phyloP scores from a whole-genome alignment of 2,113 vertebrate genomes.

The Carassius auratus region DNA sequence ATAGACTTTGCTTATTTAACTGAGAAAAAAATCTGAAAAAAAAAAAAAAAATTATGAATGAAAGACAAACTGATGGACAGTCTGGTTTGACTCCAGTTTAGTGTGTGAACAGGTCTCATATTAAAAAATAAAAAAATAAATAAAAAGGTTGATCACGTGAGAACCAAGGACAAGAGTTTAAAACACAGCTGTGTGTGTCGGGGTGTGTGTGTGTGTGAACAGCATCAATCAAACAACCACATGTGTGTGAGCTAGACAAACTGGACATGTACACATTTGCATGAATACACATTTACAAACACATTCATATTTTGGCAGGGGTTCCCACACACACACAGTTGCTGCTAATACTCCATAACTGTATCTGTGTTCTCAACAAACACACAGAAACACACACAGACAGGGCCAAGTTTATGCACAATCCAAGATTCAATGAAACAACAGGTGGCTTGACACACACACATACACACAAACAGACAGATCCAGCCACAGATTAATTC shows the following conservation, averaged over 20 bases:
- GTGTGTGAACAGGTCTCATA: slow-evolving; percentile 8
- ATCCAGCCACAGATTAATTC: neutral
- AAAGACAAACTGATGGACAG: too few species aligned
- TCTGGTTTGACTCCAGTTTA: neutral
- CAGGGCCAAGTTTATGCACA: neutral
- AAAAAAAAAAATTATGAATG: too few species aligned
- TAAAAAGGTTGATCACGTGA: neutral
- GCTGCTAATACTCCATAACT: neutral
- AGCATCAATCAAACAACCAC: slow-evolving; percentile 29
- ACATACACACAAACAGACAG: neutral
- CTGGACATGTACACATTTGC: neutral
- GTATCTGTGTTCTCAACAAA: slow-evolving; percentile 5
- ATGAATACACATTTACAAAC: neutral
- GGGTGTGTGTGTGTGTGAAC: slow-evolving; percentile 13
- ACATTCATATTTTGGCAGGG: slow-evolving; percentile 6
- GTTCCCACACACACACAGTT: neutral
- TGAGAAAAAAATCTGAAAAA: too few species aligned
- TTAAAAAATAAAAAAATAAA: too few species aligned
- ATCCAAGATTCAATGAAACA: neutral
- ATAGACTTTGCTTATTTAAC: too few species aligned
- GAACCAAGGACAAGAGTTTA: slow-evolving; percentile 15
- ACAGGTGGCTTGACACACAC: slow-evolving; percentile 10
- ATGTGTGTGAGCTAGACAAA: slow-evolving; percentile 26
- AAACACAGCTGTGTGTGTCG: slow-evolving; percentile 12
- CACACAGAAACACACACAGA: neutral